Percentiles rank a stretch among this genome's conserved stretches.
phyloP scores from a whole-genome alignment of 2,888 invertebrate genomes.

The Halocaridina rubra region DNA sequence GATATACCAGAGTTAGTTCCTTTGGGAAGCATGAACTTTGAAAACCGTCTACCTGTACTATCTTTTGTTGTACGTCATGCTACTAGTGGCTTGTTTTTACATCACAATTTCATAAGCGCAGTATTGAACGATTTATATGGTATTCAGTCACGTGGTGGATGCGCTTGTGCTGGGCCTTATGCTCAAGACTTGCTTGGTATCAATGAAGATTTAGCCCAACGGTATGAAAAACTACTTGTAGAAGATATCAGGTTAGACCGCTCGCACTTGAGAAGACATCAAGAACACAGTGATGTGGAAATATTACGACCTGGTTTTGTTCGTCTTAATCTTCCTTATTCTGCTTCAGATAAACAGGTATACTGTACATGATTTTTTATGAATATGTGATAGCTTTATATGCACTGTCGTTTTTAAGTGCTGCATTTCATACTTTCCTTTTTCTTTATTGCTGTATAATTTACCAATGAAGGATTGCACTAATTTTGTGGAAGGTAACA shows the following conservation, averaged over 20 bases:
- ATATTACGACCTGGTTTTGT: slow-evolving; percentile 88
- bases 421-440: too few species aligned
- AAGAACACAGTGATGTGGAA: slow-evolving; percentile 74
- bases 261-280: slow-evolving; percentile 70
- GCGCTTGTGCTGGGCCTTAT: slow-evolving; percentile 85
- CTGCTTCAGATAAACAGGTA: slow-evolving; percentile 80
- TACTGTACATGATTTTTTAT: not conserved
- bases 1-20: slow-evolving; percentile 45
- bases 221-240: slow-evolving; percentile 75
- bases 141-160: slow-evolving; percentile 81
- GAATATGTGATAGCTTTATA: too few species aligned
- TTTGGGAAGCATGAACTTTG: slow-evolving; percentile 43
- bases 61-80: slow-evolving; percentile 87
- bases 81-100: slow-evolving; percentile 79
- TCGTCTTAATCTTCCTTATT: slow-evolving; percentile 86
- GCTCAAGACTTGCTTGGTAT: slow-evolving; percentile 88
- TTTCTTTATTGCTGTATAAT: too few species aligned
- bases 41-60: slow-evolving; percentile 77
- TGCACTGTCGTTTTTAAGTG: too few species aligned
- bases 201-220: slow-evolving; percentile 78
- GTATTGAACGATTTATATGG: slow-evolving; percentile 92
- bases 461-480: too few species aligned
- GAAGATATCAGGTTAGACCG: slow-evolving; percentile 69
- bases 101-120: slow-evolving; percentile 88
- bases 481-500: too few species aligned